A percentile compares a stretch with the other conserved stretches of the same genome.
Evolutionary conservation across 2,888 invertebrate genomes (phyloP).

Genomic region (Xylota segnis): DNA sequence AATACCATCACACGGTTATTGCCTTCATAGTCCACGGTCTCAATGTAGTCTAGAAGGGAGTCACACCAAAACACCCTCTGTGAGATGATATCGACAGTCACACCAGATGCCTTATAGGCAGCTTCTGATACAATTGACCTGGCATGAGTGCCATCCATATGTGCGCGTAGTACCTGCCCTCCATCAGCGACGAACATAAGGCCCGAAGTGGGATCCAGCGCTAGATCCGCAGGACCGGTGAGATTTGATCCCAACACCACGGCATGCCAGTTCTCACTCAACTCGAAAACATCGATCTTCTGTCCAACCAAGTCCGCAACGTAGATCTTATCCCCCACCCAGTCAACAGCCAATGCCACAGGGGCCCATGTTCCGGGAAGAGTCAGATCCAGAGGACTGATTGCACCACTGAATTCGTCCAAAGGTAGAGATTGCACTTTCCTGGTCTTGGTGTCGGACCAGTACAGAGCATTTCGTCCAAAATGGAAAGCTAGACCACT

Average conservation of each 20-base stretch:
- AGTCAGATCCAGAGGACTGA: slow-evolving; percentile 87
- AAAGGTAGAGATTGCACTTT: slow-evolving; percentile 88
- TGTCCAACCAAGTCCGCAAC: slow-evolving; percentile 96
- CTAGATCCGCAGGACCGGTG: slow-evolving; percentile 95
- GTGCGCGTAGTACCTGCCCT: slow-evolving; percentile 92
- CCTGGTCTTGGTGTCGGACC: slow-evolving; percentile 95
- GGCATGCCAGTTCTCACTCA: slow-evolving; percentile 94
- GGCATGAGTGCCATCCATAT: slow-evolving; percentile 97
- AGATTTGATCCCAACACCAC: slow-evolving; percentile 96
- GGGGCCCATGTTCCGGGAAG: slow-evolving; percentile 95
- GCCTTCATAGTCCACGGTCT: slow-evolving; percentile 97
- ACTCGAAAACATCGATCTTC: slow-evolving; percentile 96
- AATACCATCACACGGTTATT: slow-evolving; percentile 91
- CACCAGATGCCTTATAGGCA: slow-evolving; percentile 96
- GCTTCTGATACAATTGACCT: slow-evolving; percentile 95
- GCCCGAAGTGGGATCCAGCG: slow-evolving; percentile 96
- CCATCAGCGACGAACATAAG: slow-evolving; percentile 94
- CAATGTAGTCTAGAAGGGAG: slow-evolving; percentile 96
- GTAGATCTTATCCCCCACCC: slow-evolving; percentile 98
- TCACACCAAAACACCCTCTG: slow-evolving; percentile 98
- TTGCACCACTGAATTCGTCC: slow-evolving; percentile 84
- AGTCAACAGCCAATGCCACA: slow-evolving; percentile 96
- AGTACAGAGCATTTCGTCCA: slow-evolving; percentile 91
- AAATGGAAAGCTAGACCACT: slow-evolving; percentile 95
- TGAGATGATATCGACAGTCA: slow-evolving; percentile 95